A percentile compares a stretch with the other conserved stretches of the same genome.
Evolutionary conservation across 2,113 vertebrate species (phyloP).

Genomic region (Micromys minutus): DNA sequence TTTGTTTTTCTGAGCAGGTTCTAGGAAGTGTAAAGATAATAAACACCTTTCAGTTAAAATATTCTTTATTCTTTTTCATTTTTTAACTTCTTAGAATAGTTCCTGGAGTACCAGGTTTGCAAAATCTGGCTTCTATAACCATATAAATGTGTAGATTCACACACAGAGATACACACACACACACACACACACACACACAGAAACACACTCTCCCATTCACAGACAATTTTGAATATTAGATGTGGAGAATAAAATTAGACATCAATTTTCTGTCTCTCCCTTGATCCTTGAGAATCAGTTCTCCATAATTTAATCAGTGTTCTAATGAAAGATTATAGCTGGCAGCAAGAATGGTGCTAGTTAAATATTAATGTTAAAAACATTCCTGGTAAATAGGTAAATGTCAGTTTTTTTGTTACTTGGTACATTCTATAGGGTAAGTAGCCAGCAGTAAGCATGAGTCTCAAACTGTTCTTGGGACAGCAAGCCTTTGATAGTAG

Average conservation of each 20-base stretch:
- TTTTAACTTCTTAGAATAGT: background rate
- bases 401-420: background rate
- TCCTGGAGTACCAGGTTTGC: background rate
- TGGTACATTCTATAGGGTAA: background rate
- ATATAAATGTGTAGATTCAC: background rate
- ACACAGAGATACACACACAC: background rate
- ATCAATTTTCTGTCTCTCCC: background rate
- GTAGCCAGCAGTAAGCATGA: background rate
- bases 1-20: background rate
- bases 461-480: background rate
- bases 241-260: constrained; percentile 4
- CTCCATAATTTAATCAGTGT: background rate
- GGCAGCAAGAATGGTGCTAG: background rate
- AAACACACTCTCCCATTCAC: too few relatives aligned
- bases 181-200: too few relatives aligned
- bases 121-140: background rate
- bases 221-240: background rate
- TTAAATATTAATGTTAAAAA: constrained; percentile 32
- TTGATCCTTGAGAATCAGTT: background rate
- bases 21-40: background rate
- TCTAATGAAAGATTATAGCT: background rate
- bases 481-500: background rate
- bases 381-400: background rate
- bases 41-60: background rate
- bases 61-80: background rate